Evolutionary conservation across 2,797 vertebrate species (phyloP).

Genomic region (Calcarius lapponicus): DNA sequence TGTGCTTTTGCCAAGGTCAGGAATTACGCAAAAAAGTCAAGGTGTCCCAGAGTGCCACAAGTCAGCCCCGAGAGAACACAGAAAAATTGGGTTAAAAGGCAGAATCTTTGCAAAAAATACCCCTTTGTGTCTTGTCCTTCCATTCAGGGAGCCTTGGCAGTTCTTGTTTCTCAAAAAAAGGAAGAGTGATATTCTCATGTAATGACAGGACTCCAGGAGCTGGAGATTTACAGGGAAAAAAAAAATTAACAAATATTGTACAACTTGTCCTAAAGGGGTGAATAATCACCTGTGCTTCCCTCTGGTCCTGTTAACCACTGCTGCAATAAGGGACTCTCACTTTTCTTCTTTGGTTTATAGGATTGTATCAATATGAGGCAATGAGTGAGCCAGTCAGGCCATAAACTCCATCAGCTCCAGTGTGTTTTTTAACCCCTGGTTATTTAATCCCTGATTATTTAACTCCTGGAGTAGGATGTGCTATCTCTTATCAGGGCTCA

Average conservation of each 20-base stretch:
- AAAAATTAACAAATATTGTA: background rate
- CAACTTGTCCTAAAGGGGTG: background rate
- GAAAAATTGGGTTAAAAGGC: background rate
- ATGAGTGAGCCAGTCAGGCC: background rate
- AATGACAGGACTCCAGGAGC: background rate
- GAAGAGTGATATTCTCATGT: background rate
- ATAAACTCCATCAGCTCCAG: background rate
- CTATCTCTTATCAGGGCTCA: background rate
- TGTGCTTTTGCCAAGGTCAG: background rate
- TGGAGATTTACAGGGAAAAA: background rate
- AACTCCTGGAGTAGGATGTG: background rate
- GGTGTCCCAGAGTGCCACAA: background rate
- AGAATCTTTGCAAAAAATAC: background rate
- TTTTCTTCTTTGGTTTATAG: background rate
- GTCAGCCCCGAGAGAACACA: background rate
- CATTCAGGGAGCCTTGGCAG: background rate
- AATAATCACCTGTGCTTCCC: background rate
- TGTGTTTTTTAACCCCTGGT: background rate
- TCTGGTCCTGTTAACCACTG: background rate
- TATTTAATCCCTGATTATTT: background rate
- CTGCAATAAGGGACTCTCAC: background rate
- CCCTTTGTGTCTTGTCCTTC: background rate
- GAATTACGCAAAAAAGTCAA: background rate
- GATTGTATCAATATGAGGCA: background rate
- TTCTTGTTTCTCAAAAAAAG: conserved; percentile 66